Base-by-base conservation (phyloP, 2,888 invertebrate species). In the Tillus elongatus region DNA sequence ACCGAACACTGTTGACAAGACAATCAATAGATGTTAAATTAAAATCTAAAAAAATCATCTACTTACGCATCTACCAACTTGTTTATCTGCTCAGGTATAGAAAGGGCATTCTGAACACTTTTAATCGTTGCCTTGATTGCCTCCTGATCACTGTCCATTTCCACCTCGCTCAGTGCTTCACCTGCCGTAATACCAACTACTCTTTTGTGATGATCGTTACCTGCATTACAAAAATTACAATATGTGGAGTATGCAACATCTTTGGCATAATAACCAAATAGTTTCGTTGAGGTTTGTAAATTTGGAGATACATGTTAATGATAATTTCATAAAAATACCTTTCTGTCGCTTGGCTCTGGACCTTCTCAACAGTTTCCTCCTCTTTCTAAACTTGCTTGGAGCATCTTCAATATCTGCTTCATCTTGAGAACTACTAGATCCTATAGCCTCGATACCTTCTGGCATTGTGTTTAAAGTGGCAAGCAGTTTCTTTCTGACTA, bases 301-400 rank as follows among this genome's bases (percentile, higher is more conserved):
- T n/a, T n/a, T n/a, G n/a, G n/a, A n/a, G n/a, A n/a, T n/a, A n/a
- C n/a, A n/a, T n/a, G n/a, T n/a, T n/a, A n/a, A n/a, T n/a, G n/a
- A n/a, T n/a, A n/a, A n/a, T n/a, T n/a, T n/a, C 33, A 12, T 13
- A 4, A 11, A 13, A 10, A 28, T 47, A 52, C 60, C 56, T 56
- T 60, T 60, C 41, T 70, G 67, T 30, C 67, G 69, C 58, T 77
- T 78, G 50, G 75, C 77, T 19, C 78, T 69, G 2, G 60, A 57
- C 60, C 79, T 79, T 52, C 78, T 70, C 52, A 78, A 68, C 6
- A 78, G 68, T 56, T 79, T 79, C 36, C 70, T 61, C 51, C 65
- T 53, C 51, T 65, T 65, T 28, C 63, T 49, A 34, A 60, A 52
- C 37, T 63, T 62, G 1, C 55, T 47, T 3, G 58, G 53, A 6